phyloP scores from a whole-genome alignment of 2,888 invertebrate species.

The Caenorhabditis plicata region DNA sequence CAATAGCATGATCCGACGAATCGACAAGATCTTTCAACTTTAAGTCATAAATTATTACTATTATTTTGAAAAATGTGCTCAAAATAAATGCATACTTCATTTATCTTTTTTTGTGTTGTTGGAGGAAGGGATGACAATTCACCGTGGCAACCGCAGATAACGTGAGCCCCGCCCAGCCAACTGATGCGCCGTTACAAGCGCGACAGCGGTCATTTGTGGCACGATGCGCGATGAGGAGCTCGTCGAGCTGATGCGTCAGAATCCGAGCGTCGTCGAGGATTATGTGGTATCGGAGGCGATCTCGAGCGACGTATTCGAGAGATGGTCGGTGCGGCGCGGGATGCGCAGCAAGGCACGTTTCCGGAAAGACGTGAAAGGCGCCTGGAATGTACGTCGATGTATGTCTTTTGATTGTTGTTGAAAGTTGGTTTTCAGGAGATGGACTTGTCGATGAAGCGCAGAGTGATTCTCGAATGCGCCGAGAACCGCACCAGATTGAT shows the following conservation, averaged over 20 bases:
- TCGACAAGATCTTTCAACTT: too few species aligned
- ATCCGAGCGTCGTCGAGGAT: slow-evolving; percentile 48
- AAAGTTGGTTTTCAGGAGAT: slow-evolving; percentile 14
- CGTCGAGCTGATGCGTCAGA: slow-evolving; percentile 32
- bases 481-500: slow-evolving; percentile 45
- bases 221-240: slow-evolving; percentile 33
- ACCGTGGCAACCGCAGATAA: too few species aligned
- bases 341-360: slow-evolving; percentile 11
- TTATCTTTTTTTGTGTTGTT: neutral
- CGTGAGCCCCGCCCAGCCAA: too few species aligned
- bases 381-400: slow-evolving; percentile 19
- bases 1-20: too few species aligned
- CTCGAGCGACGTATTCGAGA: slow-evolving; percentile 49
- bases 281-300: slow-evolving; percentile 42
- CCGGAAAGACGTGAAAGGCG: neutral
- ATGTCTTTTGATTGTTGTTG: neutral
- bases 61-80: neutral
- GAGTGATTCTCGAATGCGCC: slow-evolving; percentile 35
- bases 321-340: slow-evolving; percentile 34
- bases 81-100: slow-evolving; percentile 1
- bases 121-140: neutral
- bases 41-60: too few species aligned
- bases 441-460: slow-evolving; percentile 33
- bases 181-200: slow-evolving; percentile 1
- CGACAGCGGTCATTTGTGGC: neutral